Evolutionary conservation across 2,888 invertebrate species (phyloP).

Genomic region (Drosophila multiciliata): DNA sequence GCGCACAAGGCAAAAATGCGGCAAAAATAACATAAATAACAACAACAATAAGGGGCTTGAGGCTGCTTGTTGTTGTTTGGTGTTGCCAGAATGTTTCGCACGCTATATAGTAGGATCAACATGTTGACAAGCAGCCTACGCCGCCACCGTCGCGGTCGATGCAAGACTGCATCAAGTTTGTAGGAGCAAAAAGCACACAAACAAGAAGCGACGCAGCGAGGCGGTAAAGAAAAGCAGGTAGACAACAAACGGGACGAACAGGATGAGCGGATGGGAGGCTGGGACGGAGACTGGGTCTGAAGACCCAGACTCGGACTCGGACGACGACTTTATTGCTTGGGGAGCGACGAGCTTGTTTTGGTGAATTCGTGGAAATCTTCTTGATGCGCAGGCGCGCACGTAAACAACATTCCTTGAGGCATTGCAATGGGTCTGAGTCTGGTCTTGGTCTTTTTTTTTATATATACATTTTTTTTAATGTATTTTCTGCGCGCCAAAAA

Average conservation of each 20-base stretch:
- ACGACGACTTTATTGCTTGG: slow-evolving; percentile 42
- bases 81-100: slow-evolving; percentile 74
- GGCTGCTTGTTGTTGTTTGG: slow-evolving; percentile 43
- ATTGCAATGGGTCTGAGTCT: slow-evolving; percentile 54
- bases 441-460: slow-evolving; percentile 39
- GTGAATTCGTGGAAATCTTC: slow-evolving; percentile 67
- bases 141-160: slow-evolving; percentile 32
- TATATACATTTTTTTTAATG: slow-evolving; percentile 7
- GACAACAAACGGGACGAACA: slow-evolving; percentile 73
- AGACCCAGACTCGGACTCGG: slow-evolving; percentile 38
- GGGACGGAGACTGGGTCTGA: slow-evolving; percentile 27
- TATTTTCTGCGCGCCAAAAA: slow-evolving; percentile 67
- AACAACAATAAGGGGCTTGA: slow-evolving; percentile 51
- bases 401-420: slow-evolving; percentile 75
- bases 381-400: slow-evolving; percentile 77
- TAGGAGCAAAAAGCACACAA: slow-evolving; percentile 72
- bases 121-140: slow-evolving; percentile 67
- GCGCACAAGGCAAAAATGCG: slow-evolving; percentile 40
- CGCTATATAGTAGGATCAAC: slow-evolving; percentile 72
- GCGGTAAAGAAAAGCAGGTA: slow-evolving; percentile 62
- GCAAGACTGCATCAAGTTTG: slow-evolving; percentile 40
- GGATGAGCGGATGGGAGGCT: slow-evolving; percentile 48
- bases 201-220: slow-evolving; percentile 73
- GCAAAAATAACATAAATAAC: slow-evolving; percentile 72
- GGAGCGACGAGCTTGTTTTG: slow-evolving; percentile 48